Evolutionary conservation across 2,888 invertebrate genomes (phyloP), one percentile per base, ranked within the genome.

Genomic region (Chelonus formosanus): DNA sequence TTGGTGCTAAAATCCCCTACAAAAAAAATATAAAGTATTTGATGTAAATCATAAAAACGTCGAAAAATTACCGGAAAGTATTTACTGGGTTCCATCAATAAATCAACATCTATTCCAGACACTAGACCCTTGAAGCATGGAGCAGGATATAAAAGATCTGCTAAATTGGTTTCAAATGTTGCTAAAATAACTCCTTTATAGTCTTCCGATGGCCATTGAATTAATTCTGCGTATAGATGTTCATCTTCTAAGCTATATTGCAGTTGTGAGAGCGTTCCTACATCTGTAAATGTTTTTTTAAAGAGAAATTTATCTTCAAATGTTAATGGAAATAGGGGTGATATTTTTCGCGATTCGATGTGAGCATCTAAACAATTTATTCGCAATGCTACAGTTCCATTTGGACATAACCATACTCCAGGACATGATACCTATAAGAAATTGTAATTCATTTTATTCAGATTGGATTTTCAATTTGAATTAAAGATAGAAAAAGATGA

Each of bases 341-440:
- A 86, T 48, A 90, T 82, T 63, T 88, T 84, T 70, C 87, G 87
- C 5, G 93, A 93, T 80, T 91, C 90, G 70, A 90, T 88, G 74
- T 88, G 89, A 43, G 90, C 90, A 50, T 90, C 91, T 54, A 94
- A 86, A 60, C 91, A 87, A 72, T 87, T 89, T 45, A 94, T 86
- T 70, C 90, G 89, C 35, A 94, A 85, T 5, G 91, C 90, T 5
- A 92, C 88, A 76, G 90, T 89, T n/a, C 94, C 93, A 82, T 90
- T 90, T 69, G 92, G 90, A 77, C 92, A 92, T 40, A 94, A 85
- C 92, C 93, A 94, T 8, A 94, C 93, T 43, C 94, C 94, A n/a
- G 94, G 94, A 81, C 94, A 94, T 65, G 92, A 90, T 36, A 94
- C 88, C 91, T 92, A 74, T 5, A 82, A 74, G 68, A 62, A 67